These are phyloP conservation scores for Thaumatotibia leucotreta DNA, from an alignment of 1,140 invertebrate genomes.

Conservation along the genomic window DNA sequence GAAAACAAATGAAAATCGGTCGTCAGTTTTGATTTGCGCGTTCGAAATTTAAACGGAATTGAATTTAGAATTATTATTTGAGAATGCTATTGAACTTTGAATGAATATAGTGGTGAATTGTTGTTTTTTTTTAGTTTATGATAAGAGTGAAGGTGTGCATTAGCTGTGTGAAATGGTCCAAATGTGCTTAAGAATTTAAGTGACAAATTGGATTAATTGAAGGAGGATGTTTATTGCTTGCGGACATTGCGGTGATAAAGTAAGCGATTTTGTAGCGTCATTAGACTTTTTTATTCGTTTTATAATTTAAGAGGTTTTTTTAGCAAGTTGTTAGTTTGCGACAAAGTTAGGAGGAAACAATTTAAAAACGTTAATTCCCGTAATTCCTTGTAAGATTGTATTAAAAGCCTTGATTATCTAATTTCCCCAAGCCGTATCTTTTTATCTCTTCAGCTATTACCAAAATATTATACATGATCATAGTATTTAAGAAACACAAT, in stretches of 20 bases:
- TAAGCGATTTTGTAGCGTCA: not conserved
- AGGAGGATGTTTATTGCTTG: conserved; percentile 4
- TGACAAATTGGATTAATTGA: conserved; percentile 5
- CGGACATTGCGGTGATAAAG: not conserved
- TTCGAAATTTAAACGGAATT: not conserved
- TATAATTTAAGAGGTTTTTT: not conserved
- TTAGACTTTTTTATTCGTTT: not conserved
- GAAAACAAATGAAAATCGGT: not conserved
- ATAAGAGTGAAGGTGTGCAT: not conserved
- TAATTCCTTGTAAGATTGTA: too few relatives aligned
- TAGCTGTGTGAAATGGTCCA: not conserved
- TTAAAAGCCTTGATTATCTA: too few relatives aligned
- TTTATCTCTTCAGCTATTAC: too few relatives aligned
- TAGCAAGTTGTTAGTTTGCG: too few relatives aligned
- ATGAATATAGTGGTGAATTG: too few relatives aligned
- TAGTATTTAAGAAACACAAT: too few relatives aligned
- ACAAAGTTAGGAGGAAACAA: too few relatives aligned
- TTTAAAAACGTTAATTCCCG: too few relatives aligned
- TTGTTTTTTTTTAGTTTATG: not conserved
- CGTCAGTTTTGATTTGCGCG: not conserved
- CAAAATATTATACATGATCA: too few relatives aligned
- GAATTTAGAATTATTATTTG: not conserved
- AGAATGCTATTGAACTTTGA: too few relatives aligned
- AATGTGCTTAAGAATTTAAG: not conserved
- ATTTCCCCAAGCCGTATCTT: too few relatives aligned